Percentiles rank a stretch among this genome's conserved stretches.
Evolutionary conservation across 92 coral and sea anemone species (phyloP).

Genomic region (Porites divaricata): DNA sequence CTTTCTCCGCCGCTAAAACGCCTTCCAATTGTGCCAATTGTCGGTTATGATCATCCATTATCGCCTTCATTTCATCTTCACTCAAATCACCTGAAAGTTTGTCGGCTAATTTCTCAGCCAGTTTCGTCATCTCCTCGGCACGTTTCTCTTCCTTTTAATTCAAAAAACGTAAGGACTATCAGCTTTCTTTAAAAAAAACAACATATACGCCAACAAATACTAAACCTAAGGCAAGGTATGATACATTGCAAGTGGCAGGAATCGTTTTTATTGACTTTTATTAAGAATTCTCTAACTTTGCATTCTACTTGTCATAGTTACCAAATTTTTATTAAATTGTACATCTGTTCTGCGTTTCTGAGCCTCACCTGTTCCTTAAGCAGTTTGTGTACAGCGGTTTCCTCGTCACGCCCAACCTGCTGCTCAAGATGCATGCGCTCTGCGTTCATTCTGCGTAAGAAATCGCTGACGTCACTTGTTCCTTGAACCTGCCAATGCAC

Average conservation of each 20-base stretch:
- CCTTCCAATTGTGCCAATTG: conserved; percentile 84
- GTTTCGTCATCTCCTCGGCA: conserved; percentile 63
- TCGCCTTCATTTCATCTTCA: conserved; percentile 90
- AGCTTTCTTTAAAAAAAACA: background rate
- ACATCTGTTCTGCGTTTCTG: background rate
- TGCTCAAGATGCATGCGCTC: conserved; percentile 97
- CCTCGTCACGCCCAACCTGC: conserved; percentile 86
- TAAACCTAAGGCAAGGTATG: background rate
- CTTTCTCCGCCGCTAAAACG: conserved; percentile 81
- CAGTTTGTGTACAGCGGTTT: conserved; percentile 84
- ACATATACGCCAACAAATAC: too few species aligned
- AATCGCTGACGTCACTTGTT: conserved; percentile 91
- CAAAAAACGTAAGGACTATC: background rate
- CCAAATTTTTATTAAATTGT: background rate
- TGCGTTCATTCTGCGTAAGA: conserved; percentile 91
- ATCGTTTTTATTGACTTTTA: too few species aligned
- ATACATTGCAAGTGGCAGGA: too few species aligned
- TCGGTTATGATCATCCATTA: conserved; percentile 88
- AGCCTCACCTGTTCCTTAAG: conserved; percentile 80
- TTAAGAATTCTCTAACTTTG: background rate
- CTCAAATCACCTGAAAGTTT: conserved; percentile 80
- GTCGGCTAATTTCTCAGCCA: conserved; percentile 89
- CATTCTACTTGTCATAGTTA: background rate
- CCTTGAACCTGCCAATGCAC: conserved; percentile 85
- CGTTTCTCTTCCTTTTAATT: conserved; percentile 79